Conservation (phyloP, 2,797 vertebrate species). For the Sebastes matsubarae region DNA sequence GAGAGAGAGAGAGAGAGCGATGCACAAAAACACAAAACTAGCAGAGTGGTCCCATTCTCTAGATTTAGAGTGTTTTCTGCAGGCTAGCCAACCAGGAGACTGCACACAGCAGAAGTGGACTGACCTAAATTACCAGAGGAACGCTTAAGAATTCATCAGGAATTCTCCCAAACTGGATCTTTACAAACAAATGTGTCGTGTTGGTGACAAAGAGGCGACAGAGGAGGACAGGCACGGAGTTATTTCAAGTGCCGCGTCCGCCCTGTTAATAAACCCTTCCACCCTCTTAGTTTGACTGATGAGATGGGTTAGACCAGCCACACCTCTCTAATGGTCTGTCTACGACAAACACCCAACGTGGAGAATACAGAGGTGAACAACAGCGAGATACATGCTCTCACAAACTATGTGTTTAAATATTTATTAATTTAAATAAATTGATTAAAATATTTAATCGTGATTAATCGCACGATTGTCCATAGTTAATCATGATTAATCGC, state of each 20-base stretch:
- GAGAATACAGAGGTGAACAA: neutral
- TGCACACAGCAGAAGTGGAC: conserved; percentile 28
- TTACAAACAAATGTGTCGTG: neutral
- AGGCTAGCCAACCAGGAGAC: conserved; percentile 46
- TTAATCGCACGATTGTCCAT: no score
- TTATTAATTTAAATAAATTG: no score
- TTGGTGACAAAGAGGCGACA: neutral
- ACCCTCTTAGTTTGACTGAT: conserved; percentile 22
- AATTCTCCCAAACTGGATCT: neutral
- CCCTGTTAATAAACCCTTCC: conserved; percentile 16
- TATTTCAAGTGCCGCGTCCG: neutral
- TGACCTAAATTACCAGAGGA: conserved; percentile 61
- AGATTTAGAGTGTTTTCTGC: conserved; percentile 64
- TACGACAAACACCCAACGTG: neutral
- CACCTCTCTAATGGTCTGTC: conserved; percentile 8
- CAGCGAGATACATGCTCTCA: neutral
- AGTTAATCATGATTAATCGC: no score
- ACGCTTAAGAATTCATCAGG: conserved; percentile 6
- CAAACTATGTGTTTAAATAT: neutral
- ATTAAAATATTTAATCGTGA: no score
- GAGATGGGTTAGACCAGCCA: conserved; percentile 1
- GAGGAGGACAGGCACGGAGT: conserved; percentile 4
- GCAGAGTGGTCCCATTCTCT: conserved; percentile 67
- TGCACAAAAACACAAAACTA: conserved; percentile 60
- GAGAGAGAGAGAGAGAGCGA: conserved; percentile 49